Percentiles rank a stretch among this genome's conserved stretches.
Conservation (phyloP, 1,140 invertebrate genomes). For the Bathynomus jamesi region DNA sequence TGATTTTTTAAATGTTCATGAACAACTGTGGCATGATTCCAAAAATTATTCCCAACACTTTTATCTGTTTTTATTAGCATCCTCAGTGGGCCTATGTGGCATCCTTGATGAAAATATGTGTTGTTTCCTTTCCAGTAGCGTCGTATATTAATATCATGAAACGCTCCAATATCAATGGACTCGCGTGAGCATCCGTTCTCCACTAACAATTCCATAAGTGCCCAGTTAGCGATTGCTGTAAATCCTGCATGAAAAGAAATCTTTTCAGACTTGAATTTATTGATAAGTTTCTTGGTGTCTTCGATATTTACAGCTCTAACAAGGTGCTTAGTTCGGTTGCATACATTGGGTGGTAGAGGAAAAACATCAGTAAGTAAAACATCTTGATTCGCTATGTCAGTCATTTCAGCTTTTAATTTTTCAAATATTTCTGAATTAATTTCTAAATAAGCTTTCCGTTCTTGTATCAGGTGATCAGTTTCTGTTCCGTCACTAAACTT, state of each 20-base stretch:
- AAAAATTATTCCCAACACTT: background rate
- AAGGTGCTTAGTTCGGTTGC: background rate
- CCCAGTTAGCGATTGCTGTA: background rate
- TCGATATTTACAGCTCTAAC: background rate
- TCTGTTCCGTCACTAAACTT: background rate
- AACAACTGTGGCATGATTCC: background rate
- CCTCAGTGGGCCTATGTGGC: background rate
- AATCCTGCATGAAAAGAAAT: background rate
- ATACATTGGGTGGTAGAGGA: background rate
- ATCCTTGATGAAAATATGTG: background rate
- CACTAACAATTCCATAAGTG: background rate
- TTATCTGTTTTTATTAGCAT: background rate
- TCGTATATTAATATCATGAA: background rate
- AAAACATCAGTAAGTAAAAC: background rate
- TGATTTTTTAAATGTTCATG: background rate
- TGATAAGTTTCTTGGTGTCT: background rate
- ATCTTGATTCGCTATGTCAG: background rate
- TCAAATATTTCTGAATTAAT: background rate
- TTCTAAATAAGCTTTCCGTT: background rate
- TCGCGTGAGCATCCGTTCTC: background rate
- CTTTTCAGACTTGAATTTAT: background rate
- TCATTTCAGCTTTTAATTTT: background rate
- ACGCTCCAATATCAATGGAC: background rate
- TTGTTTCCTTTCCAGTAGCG: background rate
- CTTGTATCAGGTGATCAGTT: background rate